These are phyloP conservation scores for Cheilosia impressa DNA, from an alignment of 2,888 invertebrate genomes.

Conservation along the genomic window DNA sequence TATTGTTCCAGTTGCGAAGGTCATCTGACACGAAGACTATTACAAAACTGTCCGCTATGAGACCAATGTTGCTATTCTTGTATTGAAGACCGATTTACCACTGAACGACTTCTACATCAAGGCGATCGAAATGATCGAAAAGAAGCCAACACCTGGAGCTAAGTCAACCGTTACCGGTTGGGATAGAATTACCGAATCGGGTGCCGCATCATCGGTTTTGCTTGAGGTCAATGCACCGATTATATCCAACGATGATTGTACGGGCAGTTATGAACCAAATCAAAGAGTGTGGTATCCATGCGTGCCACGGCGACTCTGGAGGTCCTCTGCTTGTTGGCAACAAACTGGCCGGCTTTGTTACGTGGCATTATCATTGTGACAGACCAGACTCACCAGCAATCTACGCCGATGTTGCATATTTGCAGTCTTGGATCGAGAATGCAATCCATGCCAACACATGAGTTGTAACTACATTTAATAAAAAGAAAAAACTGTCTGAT, in stretches of 20 bases:
- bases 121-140: constrained; percentile 77
- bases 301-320: no score
- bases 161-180: constrained; percentile 79
- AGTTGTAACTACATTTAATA: neutral
- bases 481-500: neutral
- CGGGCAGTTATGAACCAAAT: constrained; percentile 75
- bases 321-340: constrained; percentile 77
- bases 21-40: constrained; percentile 85
- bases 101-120: constrained; percentile 79
- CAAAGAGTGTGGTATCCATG: no score
- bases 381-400: constrained; percentile 78
- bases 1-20: constrained; percentile 84
- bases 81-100: constrained; percentile 77
- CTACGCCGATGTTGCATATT: constrained; percentile 75
- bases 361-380: constrained; percentile 80
- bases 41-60: constrained; percentile 82
- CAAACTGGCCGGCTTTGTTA: constrained; percentile 79
- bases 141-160: constrained; percentile 72
- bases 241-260: constrained; percentile 77
- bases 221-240: constrained; percentile 79
- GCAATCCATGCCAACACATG: constrained; percentile 24
- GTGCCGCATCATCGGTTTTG: constrained; percentile 76
- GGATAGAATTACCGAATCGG: constrained; percentile 78
- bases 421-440: constrained; percentile 42
- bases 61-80: constrained; percentile 85